Percentiles rank a stretch among this genome's conserved stretches.
Evolutionary conservation across 1,140 invertebrate species (phyloP).

Genomic region (Brachionus calyciflorus): DNA sequence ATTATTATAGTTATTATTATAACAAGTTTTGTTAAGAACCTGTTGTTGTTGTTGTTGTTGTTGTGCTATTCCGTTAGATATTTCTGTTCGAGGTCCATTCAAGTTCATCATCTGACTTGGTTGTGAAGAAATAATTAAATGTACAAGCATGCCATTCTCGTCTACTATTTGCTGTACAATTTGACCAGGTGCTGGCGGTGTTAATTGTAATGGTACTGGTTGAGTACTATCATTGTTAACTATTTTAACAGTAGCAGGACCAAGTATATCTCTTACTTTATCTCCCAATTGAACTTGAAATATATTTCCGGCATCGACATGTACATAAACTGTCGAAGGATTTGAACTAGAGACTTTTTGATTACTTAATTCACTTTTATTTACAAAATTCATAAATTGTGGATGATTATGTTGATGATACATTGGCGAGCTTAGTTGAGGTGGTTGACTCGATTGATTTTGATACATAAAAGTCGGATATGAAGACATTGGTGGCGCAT

Average conservation of each 20-base stretch:
- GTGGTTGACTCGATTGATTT: not conserved
- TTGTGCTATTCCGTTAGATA: not conserved
- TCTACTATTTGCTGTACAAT: slow-evolving; percentile 84
- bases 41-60: not conserved
- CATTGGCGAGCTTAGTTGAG: no score
- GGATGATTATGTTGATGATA: not conserved
- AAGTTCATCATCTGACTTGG: not conserved
- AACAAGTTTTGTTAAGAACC: slow-evolving; percentile 2
- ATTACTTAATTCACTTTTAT: not conserved
- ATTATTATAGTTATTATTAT: slow-evolving; percentile 13
- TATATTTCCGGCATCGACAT: slow-evolving; percentile 17
- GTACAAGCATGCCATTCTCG: slow-evolving; percentile 77
- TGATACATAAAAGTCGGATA: slow-evolving; percentile 14
- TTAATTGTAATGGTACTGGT: slow-evolving; percentile 77
- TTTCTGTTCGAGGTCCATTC: not conserved
- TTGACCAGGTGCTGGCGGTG: slow-evolving; percentile 76
- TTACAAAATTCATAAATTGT: not conserved
- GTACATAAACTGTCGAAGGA: slow-evolving; percentile 38
- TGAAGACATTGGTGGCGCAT: slow-evolving; percentile 38
- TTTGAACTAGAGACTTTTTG: no score
- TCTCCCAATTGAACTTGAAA: slow-evolving; percentile 45
- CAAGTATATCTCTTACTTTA: slow-evolving; percentile 54
- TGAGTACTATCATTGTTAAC: slow-evolving; percentile 72
- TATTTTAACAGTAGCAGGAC: slow-evolving; percentile 77
- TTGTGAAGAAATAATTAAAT: slow-evolving; percentile 67